A percentile compares a stretch with the other conserved stretches of the same genome.
These are phyloP conservation scores for Helobdella robusta DNA, from an alignment of 2,888 invertebrate genomes.

Conservation along the genomic window DNA sequence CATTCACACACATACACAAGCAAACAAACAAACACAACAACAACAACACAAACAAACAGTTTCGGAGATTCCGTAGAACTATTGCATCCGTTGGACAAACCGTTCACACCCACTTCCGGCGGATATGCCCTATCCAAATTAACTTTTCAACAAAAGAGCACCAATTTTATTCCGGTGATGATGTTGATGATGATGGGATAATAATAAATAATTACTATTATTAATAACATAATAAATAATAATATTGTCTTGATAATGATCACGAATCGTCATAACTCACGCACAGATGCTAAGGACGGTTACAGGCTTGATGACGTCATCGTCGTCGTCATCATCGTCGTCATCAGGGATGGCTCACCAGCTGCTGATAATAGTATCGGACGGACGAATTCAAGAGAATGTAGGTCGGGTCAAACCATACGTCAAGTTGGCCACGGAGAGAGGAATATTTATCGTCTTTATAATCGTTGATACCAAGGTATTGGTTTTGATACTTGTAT, in stretches of 20 bases:
- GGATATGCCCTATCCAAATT: conserved; percentile 57
- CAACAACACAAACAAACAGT: too few relatives aligned
- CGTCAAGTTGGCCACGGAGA: conserved; percentile 68
- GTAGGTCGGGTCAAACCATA: conserved; percentile 66
- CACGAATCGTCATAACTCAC: too few relatives aligned
- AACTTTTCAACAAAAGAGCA: conserved; percentile 79
- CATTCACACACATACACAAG: too few relatives aligned
- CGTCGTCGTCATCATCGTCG: conserved; percentile 38
- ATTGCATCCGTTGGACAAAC: conserved; percentile 76
- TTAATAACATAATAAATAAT: too few relatives aligned
- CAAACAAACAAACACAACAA: too few relatives aligned
- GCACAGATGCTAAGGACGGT: conserved; percentile 63
- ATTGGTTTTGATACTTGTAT: too few relatives aligned
- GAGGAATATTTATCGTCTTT: conserved; percentile 83
- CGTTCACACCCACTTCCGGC: conserved; percentile 77
- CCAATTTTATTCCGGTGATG: conserved; percentile 63
- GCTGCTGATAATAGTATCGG: conserved; percentile 80
- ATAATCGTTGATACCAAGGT: conserved; percentile 91
- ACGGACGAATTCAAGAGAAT: conserved; percentile 80
- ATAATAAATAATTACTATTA: too few relatives aligned
- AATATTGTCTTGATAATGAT: too few relatives aligned
- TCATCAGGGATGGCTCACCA: conserved; percentile 51
- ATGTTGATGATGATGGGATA: neutral
- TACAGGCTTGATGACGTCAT: conserved; percentile 56
- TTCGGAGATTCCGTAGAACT: conserved; percentile 58